Evolutionary conservation across 2,888 invertebrate genomes (phyloP), one percentile per base, ranked within the genome.

Genomic region (Liopterus haemorrhoidalis): DNA sequence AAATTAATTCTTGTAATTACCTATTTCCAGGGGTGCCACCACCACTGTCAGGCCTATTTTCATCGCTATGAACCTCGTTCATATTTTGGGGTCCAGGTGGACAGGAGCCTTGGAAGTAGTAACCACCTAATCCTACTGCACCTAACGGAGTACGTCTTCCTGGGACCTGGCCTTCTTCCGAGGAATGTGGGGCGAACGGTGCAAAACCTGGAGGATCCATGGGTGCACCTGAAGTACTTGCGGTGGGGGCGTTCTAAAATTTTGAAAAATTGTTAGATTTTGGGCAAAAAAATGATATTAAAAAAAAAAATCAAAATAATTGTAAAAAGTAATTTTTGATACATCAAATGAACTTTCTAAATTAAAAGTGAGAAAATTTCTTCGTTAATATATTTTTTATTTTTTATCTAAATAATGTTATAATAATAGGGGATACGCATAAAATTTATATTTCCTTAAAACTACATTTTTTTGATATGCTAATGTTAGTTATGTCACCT

Each of bases 121-220:
- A 89, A n/a, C 88, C 88, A 16, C 89, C 86, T 19, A 90, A 72
- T 11, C 88, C 88, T 16, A 90, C 88, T 4, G 87, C 82, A 8
- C 89, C 86, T 41, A 90, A 68, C 18, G 89, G 89, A 22, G 89
- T 90, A 58, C 89, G 70, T 54, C 85, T 61, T 3, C 77, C 78
- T 6, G 76, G 76, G 12, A 73, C 70, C 52, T 72, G 72, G 5
- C 69, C 65, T 53, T 71, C 71, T 53, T 74, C 74, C 20, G 64
- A 66, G 0, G 71, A 61, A 39, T 67, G 67, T 30, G 67, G 64
- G 5, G 70, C 66, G 46, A 69, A 68, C 5, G 68, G 62, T 19
- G 70, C 61, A 38, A 70, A 68, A 32, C 57, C 65, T 32, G 65
- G 62, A 59, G 9, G 57, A 58, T 12, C 62, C 60, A 43, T 49